Conservation (phyloP, 1,140 invertebrate genomes). For the Tachypleus tridentatus region DNA sequence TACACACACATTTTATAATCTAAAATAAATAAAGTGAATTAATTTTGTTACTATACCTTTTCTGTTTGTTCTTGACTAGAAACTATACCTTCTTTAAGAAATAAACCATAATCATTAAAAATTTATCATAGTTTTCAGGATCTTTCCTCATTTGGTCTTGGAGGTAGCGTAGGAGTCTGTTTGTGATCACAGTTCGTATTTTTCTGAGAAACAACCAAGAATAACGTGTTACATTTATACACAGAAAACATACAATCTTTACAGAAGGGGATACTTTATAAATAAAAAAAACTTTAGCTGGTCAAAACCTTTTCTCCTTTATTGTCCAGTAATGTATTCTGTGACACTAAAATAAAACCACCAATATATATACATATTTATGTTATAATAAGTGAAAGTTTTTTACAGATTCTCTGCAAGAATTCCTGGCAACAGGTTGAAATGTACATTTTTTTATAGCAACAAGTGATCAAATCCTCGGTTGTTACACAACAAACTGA, state of each 20-base stretch:
- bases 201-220: constrained; percentile 46
- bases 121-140: constrained; percentile 62
- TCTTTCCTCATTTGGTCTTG: constrained; percentile 75
- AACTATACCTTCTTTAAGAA: constrained; percentile 91
- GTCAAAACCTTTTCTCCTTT: too few relatives aligned
- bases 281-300: neutral
- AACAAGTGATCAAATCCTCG: too few relatives aligned
- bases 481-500: too few relatives aligned
- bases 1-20: too few relatives aligned
- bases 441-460: too few relatives aligned
- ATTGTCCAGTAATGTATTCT: too few relatives aligned
- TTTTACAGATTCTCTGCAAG: too few relatives aligned
- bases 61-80: constrained; percentile 60
- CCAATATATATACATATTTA: too few relatives aligned
- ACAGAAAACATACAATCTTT: too few relatives aligned
- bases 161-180: constrained; percentile 71
- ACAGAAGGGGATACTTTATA: neutral
- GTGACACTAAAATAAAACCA: too few relatives aligned
- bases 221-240: neutral
- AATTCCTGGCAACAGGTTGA: too few relatives aligned
- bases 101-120: constrained; percentile 88
- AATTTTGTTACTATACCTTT: constrained; percentile 46
- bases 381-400: too few relatives aligned
- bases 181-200: constrained; percentile 69
- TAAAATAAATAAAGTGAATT: neutral